Base-by-base conservation (phyloP, 2,113 vertebrate species). In the Chrysemys picta region DNA sequence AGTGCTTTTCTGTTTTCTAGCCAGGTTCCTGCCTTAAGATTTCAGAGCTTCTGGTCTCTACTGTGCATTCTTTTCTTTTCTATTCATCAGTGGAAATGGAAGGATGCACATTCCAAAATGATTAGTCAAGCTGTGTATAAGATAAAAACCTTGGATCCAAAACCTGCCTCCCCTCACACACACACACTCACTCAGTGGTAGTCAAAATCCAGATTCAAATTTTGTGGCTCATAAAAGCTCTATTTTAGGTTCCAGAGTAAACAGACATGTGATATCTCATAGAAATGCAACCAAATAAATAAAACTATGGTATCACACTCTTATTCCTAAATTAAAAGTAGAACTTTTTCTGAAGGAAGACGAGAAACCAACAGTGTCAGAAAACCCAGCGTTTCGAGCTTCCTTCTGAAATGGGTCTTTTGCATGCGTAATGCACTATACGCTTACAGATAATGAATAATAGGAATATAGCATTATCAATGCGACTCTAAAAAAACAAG, bases 11-110 rank as follows among this genome's bases (percentile, higher is more conserved):
- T 82, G 53, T 92, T 87, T 96, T 95, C 65, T 50, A 88, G 25
- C 38, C 86, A 27, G 31, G 38, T 92, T 10, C 10, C 45, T 0
- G 0, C 80, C 29, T 57, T 10, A 93, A 87, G 72, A 88, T 57
- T 94, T 96, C 82, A 87, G n/a, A 90, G 17, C 1, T 80, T 96
- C 83, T 91, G 57, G 45, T 1, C 88, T 57, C 82, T 90, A 90
- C 9, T 75, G 27, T 76, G 4, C 1, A 1, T 52, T 6, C 12
- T 31, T 69, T 22, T 22, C 47, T 84, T 90, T 65, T 35, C 57
- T 9, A 38, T 50, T 49, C 53, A 27, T 54, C 8, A 72, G 3
- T 0, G 10, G 93, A 80, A 95, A 94, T 2, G 4, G 29, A 84
- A 65, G 69, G 49, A 93, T 75, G 79, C 47, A 62, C 11, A 7